phyloP scores from a whole-genome alignment of 2,113 vertebrate species.

The Elanoides forficatus region DNA sequence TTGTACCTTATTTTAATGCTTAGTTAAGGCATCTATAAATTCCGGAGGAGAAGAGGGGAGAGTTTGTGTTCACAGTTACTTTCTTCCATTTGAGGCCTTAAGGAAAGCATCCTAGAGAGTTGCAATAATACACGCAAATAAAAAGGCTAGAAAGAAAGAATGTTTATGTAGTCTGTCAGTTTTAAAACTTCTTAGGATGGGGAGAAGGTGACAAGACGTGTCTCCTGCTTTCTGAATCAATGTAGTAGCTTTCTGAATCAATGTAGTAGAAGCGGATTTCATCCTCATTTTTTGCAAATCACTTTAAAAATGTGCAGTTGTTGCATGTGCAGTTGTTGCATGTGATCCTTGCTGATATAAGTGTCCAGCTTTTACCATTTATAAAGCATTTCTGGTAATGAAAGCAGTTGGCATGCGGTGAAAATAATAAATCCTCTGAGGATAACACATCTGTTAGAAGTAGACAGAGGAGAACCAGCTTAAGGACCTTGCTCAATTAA shows the following conservation, averaged over 20 bases:
- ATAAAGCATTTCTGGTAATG: neutral
- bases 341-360: neutral
- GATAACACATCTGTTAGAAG: neutral
- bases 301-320: neutral
- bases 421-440: neutral
- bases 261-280: neutral
- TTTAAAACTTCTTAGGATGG: neutral
- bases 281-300: neutral
- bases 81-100: neutral
- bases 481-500: neutral
- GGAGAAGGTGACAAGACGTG: neutral
- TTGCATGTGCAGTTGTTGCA: neutral
- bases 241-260: neutral
- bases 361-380: neutral
- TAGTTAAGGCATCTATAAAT: neutral
- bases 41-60: neutral
- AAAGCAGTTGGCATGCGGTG: neutral
- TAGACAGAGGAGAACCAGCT: neutral
- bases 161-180: neutral
- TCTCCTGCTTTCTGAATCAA: neutral
- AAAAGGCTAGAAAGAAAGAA: neutral
- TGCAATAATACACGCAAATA: neutral
- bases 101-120: neutral
- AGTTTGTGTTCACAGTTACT: neutral
- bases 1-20: neutral